Percentiles rank a stretch among this genome's conserved stretches.
Evolutionary conservation across 2,888 invertebrate genomes (phyloP).

Genomic region (Cephus pulcher): DNA sequence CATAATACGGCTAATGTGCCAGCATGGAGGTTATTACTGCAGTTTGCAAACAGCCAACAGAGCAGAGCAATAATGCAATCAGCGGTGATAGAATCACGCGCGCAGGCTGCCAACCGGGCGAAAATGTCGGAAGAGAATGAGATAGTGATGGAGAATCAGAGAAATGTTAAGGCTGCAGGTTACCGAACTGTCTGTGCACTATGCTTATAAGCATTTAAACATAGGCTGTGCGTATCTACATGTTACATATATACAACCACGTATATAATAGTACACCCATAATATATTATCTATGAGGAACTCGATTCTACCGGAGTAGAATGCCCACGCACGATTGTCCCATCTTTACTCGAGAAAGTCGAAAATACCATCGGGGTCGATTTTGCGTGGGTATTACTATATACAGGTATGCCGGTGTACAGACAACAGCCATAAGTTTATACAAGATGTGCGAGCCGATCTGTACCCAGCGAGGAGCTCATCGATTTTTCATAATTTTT

Average conservation of each 20-base stretch:
- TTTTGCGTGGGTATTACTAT: not conserved
- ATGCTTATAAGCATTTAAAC: not conserved
- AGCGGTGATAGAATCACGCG: slow-evolving; percentile 36
- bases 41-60: slow-evolving; percentile 44
- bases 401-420: not conserved
- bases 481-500: not conserved
- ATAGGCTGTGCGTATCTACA: not conserved
- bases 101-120: slow-evolving; percentile 23
- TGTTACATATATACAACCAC: not conserved
- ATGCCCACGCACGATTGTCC: not conserved
- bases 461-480: not conserved
- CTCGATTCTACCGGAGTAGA: not conserved
- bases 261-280: not conserved
- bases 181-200: not conserved
- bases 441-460: not conserved
- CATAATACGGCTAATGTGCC: slow-evolving; percentile 38
- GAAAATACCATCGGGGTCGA: not conserved
- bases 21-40: slow-evolving; percentile 43
- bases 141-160: not conserved
- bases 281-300: not conserved
- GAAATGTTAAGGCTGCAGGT: not conserved
- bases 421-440: not conserved
- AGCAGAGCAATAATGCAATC: slow-evolving; percentile 40
- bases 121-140: slow-evolving; percentile 1
- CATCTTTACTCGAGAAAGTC: not conserved